Conservation (phyloP, 2,113 vertebrate genomes). For the Sterrhoptilus dennistouni region DNA sequence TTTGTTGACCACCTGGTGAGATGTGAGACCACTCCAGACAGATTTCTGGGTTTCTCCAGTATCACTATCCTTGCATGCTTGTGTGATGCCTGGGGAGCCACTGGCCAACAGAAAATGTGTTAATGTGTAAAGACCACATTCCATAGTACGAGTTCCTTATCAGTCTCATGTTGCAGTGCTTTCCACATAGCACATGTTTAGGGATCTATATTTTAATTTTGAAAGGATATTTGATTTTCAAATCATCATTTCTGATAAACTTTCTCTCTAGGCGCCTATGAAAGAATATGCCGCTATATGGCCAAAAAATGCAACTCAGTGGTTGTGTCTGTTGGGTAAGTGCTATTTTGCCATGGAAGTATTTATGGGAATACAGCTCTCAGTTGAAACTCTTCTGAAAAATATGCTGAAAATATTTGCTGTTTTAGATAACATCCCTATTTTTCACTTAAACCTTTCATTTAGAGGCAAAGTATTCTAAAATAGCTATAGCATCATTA, state of each 20-base stretch:
- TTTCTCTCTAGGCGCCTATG: conserved; percentile 44
- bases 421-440: not conserved
- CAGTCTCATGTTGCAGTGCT: fast-evolving
- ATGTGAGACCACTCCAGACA: not conserved
- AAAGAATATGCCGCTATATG: conserved; percentile 13
- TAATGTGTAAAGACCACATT: not conserved
- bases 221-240: not conserved
- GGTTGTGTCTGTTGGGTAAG: conserved; percentile 45
- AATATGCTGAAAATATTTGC: not conserved
- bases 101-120: not conserved
- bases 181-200: not conserved
- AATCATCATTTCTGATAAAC: not conserved
- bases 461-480: not conserved
- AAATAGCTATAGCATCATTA: not conserved
- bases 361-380: not conserved
- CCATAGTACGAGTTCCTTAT: not conserved
- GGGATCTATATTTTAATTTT: not conserved
- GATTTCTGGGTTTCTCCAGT: not conserved
- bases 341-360: not conserved
- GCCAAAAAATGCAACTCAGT: conserved; percentile 20
- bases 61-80: not conserved
- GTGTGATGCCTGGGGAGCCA: not conserved
- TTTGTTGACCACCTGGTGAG: not conserved
- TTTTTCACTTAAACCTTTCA: not conserved
- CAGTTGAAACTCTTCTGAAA: not conserved